phyloP scores from a whole-genome alignment of 2,113 vertebrate genomes.

The Phaetusa simplex region DNA sequence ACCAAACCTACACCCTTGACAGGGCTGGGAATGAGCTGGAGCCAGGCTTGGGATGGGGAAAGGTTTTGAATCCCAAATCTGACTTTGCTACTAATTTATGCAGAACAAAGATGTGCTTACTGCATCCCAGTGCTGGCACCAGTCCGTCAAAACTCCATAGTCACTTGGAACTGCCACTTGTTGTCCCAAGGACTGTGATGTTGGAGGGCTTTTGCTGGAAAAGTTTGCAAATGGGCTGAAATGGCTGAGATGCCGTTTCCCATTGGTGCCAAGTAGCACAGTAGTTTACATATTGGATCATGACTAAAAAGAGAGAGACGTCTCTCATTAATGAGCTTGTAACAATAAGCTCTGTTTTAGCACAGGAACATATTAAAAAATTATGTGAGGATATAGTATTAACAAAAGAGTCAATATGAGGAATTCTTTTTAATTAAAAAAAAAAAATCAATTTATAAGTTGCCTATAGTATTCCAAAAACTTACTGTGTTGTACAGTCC shows the following conservation, averaged over 20 bases:
- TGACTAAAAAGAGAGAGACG: background rate
- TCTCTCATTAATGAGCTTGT: background rate
- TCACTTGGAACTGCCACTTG: background rate
- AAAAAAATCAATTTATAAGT: background rate
- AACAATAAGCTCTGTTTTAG: background rate
- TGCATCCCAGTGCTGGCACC: background rate
- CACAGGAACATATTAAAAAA: background rate
- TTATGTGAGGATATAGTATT: background rate
- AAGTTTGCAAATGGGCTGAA: background rate
- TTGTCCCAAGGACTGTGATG: background rate
- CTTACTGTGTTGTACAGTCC: background rate
- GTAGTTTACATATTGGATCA: background rate
- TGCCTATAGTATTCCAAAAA: background rate
- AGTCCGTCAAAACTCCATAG: background rate
- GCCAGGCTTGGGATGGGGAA: background rate
- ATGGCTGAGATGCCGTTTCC: background rate
- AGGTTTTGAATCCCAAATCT: background rate
- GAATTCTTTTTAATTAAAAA: background rate
- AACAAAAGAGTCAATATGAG: background rate
- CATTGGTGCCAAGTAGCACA: background rate
- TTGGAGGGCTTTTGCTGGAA: background rate
- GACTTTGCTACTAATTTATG: background rate
- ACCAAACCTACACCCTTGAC: background rate
- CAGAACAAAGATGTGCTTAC: background rate
- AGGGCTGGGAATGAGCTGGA: background rate